Evolutionary conservation across 92 coral and sea anemone species (phyloP).

Genomic region (Montipora capitata): DNA sequence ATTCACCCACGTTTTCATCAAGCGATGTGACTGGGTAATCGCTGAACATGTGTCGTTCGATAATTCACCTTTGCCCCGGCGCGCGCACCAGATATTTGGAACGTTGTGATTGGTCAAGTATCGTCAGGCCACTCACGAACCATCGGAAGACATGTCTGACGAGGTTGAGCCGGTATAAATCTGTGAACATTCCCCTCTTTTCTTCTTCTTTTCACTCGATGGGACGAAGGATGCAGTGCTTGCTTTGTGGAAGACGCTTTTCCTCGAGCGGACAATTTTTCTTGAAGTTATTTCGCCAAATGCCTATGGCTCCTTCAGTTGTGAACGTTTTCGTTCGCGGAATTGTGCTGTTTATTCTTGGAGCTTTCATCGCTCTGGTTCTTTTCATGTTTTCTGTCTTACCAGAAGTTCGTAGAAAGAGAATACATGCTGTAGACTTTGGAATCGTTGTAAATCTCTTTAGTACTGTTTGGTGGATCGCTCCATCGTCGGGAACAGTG

Average conservation of each 20-base stretch:
- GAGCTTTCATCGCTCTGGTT: conserved; percentile 91
- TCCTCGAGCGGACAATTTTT: conserved; percentile 81
- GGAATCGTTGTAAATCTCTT: conserved; percentile 88
- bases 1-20: too few species aligned
- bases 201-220: neutral
- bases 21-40: conserved; percentile 56
- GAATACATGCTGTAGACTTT: conserved; percentile 83
- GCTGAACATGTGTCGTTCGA: conserved; percentile 38
- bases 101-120: conserved; percentile 82
- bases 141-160: conserved; percentile 33
- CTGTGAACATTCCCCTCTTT: neutral
- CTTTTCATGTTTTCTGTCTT: conserved; percentile 89
- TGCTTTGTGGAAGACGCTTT: conserved; percentile 85
- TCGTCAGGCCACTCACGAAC: conserved; percentile 55
- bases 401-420: conserved; percentile 91
- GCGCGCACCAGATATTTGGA: conserved; percentile 83
- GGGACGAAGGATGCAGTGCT: conserved; percentile 83
- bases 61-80: conserved; percentile 35
- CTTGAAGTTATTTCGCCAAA: conserved; percentile 81
- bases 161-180: neutral
- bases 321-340: conserved; percentile 96
- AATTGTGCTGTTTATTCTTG: conserved; percentile 92
- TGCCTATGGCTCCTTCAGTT: conserved; percentile 86
- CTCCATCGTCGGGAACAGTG: conserved; percentile 97
- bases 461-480: conserved; percentile 97